Evolutionary conservation across 2,113 vertebrate genomes (phyloP).

Genomic region (Apeltes quadracus): DNA sequence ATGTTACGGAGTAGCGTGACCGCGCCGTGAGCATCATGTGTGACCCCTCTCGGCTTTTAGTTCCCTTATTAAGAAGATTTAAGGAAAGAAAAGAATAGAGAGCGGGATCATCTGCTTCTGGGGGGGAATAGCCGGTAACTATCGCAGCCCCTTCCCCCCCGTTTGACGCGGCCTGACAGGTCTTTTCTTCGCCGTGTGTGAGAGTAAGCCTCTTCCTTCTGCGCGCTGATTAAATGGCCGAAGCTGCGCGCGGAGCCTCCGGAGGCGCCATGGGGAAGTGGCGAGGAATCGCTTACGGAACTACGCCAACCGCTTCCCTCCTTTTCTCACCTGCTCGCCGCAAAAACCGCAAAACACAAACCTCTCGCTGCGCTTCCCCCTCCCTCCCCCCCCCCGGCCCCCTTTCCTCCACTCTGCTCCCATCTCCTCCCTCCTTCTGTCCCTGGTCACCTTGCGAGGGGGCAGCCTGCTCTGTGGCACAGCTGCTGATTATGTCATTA

Average conservation of each 20-base stretch:
- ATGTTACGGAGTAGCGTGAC: not conserved
- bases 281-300: constrained; percentile 62
- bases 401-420: constrained; percentile 40
- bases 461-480: constrained; percentile 94
- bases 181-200: constrained; percentile 60
- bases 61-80: constrained; percentile 30
- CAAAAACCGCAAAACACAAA: too few species aligned
- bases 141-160: constrained; percentile 58
- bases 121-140: constrained; percentile 53
- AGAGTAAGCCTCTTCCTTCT: constrained; percentile 57
- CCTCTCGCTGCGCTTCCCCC: constrained; percentile 18
- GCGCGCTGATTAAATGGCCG: constrained; percentile 60
- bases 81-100: constrained; percentile 40
- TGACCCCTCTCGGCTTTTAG: constrained; percentile 43
- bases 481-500: constrained; percentile 99
- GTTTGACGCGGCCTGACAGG: constrained; percentile 63
- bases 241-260: constrained; percentile 40
- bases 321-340: constrained; percentile 54
- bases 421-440: constrained; percentile 57
- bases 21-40: constrained; percentile 8
- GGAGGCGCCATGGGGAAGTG: constrained; percentile 32
- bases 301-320: constrained; percentile 44
- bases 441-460: constrained; percentile 93
- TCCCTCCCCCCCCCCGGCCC: not conserved
- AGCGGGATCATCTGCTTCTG: constrained; percentile 64